These are phyloP conservation scores for Amblyjoppa proteus DNA, from an alignment of 2,888 invertebrate species.

Conservation along the genomic window DNA sequence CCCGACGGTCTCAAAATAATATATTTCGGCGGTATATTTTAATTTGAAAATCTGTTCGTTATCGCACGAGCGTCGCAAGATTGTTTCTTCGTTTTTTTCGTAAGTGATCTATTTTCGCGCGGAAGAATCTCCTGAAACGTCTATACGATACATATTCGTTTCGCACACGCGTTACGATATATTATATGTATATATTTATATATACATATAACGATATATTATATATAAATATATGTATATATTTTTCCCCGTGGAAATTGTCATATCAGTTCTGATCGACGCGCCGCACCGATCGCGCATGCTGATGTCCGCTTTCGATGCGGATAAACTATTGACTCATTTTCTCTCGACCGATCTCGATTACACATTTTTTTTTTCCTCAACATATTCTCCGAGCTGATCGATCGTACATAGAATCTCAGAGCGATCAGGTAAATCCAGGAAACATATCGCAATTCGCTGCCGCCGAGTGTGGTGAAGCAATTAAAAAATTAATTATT, in stretches of 20 bases:
- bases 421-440: background rate
- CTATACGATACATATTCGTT: background rate
- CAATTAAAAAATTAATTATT: background rate
- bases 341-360: conserved; percentile 31
- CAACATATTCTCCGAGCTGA: conserved; percentile 23
- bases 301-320: conserved; percentile 58
- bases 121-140: conserved; percentile 2
- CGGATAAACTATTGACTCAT: conserved; percentile 60
- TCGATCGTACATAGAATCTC: conserved; percentile 1
- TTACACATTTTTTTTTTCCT: conserved; percentile 26
- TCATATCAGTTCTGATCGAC: conserved; percentile 73
- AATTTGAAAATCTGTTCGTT: conserved; percentile 44
- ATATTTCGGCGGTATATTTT: background rate
- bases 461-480: background rate
- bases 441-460: conserved; percentile 2
- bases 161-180: background rate
- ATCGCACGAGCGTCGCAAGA: conserved; percentile 43
- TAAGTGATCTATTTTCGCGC: conserved; percentile 72
- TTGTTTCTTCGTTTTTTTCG: conserved; percentile 58
- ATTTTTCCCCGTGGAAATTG: conserved; percentile 75
- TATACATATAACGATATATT: background rate
- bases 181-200: background rate
- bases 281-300: conserved; percentile 75
- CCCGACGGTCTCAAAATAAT: conserved; percentile 1
- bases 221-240: background rate